Conservation (phyloP, 2,797 vertebrate genomes). For the Heteromormyrus szaboi region DNA sequence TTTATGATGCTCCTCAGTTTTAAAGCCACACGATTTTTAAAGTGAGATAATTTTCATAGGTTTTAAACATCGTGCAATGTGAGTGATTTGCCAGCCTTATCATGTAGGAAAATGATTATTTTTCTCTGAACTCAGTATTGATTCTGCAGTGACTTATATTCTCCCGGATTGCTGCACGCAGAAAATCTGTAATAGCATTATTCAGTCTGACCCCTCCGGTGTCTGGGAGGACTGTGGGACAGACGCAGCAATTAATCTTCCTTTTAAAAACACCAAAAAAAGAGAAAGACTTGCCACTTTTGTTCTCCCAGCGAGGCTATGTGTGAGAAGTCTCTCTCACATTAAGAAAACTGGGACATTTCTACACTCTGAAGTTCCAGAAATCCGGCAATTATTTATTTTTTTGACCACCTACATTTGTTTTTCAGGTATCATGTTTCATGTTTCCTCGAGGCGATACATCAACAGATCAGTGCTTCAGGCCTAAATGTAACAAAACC, state of each 20-base stretch:
- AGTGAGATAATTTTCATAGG: background rate
- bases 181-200: slow-evolving; percentile 33
- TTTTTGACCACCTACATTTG: background rate
- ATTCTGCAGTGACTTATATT: slow-evolving; percentile 26
- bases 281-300: background rate
- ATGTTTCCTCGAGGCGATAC: background rate
- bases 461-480: background rate
- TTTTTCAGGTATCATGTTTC: background rate
- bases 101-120: background rate
- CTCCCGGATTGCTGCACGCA: slow-evolving; percentile 19
- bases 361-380: background rate
- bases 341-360: background rate
- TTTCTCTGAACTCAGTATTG: slow-evolving; percentile 26
- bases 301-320: slow-evolving; percentile 17
- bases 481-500: background rate
- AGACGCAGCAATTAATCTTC: slow-evolving; percentile 30
- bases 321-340: background rate
- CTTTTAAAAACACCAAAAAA: slow-evolving; percentile 26
- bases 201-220: slow-evolving; percentile 31
- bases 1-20: background rate
- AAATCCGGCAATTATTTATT: background rate
- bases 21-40: background rate
- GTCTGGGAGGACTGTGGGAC: slow-evolving; percentile 28
- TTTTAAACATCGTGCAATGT: background rate
- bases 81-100: background rate